Percentiles rank a stretch among this genome's conserved stretches.
Conservation (phyloP, 2,797 vertebrate genomes). For the Agapornis canus region DNA sequence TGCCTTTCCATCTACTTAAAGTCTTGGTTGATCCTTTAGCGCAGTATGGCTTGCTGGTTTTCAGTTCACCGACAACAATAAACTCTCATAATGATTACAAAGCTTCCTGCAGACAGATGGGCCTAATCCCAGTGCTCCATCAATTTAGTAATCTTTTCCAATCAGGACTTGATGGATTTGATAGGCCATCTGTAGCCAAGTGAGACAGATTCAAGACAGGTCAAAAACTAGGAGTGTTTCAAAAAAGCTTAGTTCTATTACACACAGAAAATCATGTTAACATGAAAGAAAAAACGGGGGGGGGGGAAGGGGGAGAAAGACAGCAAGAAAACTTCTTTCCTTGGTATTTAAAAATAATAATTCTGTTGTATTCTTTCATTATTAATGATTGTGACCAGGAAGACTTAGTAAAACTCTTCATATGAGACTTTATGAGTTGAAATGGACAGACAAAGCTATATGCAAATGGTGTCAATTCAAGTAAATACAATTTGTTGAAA, state of each 20-base stretch:
- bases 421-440: neutral
- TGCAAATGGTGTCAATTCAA: neutral
- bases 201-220: slow-evolving; percentile 47
- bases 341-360: neutral
- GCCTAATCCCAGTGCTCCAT: slow-evolving; percentile 60
- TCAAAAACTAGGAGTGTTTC: slow-evolving; percentile 27
- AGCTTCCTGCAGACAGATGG: slow-evolving; percentile 67
- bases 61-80: slow-evolving; percentile 61
- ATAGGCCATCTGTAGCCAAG: slow-evolving; percentile 66
- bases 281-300: neutral
- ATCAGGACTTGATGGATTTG: slow-evolving; percentile 72
- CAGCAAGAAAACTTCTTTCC: neutral
- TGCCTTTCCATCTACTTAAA: slow-evolving; percentile 54
- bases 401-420: neutral
- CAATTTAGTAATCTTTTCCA: slow-evolving; percentile 75
- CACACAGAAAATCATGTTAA: neutral
- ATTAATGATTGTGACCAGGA: neutral
- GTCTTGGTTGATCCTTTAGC: slow-evolving; percentile 38
- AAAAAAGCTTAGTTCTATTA: slow-evolving; percentile 4
- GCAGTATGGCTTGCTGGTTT: slow-evolving; percentile 28
- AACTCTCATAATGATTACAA: slow-evolving; percentile 66
- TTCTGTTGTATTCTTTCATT: neutral
- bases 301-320: neutral
- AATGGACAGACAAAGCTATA: neutral
- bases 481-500: fast-evolving